Evolutionary conservation across 2,888 invertebrate species (phyloP).

Genomic region (Arctia plantaginis): DNA sequence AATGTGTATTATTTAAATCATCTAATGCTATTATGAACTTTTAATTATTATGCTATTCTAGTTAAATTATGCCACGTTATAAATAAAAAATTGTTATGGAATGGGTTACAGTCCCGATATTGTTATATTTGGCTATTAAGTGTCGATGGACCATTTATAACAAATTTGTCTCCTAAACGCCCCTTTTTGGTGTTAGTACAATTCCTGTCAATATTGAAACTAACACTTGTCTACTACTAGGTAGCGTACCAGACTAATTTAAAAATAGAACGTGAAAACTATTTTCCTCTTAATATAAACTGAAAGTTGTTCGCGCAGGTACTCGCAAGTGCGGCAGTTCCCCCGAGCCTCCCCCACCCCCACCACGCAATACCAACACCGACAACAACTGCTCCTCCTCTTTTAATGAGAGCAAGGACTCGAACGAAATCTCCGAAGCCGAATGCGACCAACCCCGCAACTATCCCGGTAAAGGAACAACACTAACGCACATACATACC

Average conservation of each 20-base stretch:
- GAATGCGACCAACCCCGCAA: slow-evolving; percentile 96
- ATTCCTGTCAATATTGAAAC: neutral
- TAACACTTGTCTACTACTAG: neutral
- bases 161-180: neutral
- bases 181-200: neutral
- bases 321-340: slow-evolving; percentile 79
- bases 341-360: slow-evolving; percentile 90
- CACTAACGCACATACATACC: neutral
- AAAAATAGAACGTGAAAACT: neutral
- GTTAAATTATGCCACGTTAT: neutral
- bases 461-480: slow-evolving; percentile 91
- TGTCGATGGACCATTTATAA: neutral
- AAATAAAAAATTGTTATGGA: neutral
- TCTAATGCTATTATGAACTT: neutral
- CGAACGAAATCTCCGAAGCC: slow-evolving; percentile 97
- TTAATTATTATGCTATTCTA: neutral
- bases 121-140: neutral
- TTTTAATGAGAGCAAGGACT: slow-evolving; percentile 97
- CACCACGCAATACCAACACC: slow-evolving; percentile 93
- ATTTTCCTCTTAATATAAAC: neutral
- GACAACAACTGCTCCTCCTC: slow-evolving; percentile 92
- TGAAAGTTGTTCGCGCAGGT: slow-evolving; percentile 46
- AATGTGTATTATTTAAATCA: neutral
- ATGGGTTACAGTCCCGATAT: neutral
- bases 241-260: neutral